phyloP scores from a whole-genome alignment of 2,888 invertebrate genomes.

The Stenotaenia linearis region DNA sequence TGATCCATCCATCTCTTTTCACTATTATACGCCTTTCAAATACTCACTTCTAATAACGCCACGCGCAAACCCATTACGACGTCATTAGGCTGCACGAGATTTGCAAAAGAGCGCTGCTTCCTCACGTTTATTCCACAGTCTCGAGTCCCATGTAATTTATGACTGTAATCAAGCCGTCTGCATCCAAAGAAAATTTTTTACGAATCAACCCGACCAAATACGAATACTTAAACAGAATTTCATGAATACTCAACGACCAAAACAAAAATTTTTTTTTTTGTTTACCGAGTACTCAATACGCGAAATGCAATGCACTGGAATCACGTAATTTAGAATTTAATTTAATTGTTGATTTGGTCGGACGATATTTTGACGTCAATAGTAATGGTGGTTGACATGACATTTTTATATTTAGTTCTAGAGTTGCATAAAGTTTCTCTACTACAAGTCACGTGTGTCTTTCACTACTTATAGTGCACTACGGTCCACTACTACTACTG shows the following conservation, averaged over 20 bases:
- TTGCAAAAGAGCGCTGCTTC: not conserved
- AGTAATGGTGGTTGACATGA: too few species aligned
- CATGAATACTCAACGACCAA: not conserved
- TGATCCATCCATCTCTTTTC: not conserved
- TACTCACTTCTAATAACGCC: not conserved
- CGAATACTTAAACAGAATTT: not conserved
- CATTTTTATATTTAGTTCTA: too few species aligned
- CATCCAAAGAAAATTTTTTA: not conserved
- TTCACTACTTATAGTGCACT: too few species aligned
- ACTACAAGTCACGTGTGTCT: too few species aligned
- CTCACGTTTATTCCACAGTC: constrained; percentile 1
- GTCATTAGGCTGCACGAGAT: constrained; percentile 1
- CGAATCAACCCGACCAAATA: not conserved
- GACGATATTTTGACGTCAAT: too few species aligned
- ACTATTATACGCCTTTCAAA: not conserved
- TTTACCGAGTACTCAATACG: too few species aligned
- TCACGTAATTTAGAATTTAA: too few species aligned
- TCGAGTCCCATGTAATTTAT: not conserved
- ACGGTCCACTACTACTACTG: too few species aligned
- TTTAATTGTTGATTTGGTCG: too few species aligned
- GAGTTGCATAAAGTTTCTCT: too few species aligned
- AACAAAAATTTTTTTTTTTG: too few species aligned
- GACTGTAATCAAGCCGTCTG: not conserved
- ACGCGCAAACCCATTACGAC: not conserved
- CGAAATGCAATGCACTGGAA: too few species aligned